Conservation (phyloP, 1,140 invertebrate genomes). For the Tetranychus cinnabarinus region DNA sequence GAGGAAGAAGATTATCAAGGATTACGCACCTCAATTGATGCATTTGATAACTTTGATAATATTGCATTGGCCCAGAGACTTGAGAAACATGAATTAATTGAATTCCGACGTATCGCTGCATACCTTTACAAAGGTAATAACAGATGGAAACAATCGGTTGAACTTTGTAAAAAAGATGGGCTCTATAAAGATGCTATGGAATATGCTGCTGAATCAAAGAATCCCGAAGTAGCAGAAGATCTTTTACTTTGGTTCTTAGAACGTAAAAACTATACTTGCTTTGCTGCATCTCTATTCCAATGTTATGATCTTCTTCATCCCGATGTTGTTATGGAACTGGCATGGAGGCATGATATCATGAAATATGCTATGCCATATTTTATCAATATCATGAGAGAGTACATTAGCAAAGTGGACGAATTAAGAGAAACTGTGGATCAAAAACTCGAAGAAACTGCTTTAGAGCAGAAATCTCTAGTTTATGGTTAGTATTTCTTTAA, state of each 20-base stretch:
- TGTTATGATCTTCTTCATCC: constrained; percentile 96
- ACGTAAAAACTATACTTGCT: constrained; percentile 83
- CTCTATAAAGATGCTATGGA: constrained; percentile 98
- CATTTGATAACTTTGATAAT: constrained; percentile 98
- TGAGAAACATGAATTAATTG: constrained; percentile 95
- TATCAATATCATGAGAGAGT: constrained; percentile 64
- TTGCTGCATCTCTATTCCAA: constrained; percentile 90
- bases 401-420: constrained; percentile 43
- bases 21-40: constrained; percentile 87
- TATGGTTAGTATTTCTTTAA: constrained; percentile 34
- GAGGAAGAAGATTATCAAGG: constrained; percentile 90
- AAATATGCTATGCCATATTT: constrained; percentile 99
- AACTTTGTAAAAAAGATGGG: constrained; percentile 94
- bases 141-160: constrained; percentile 97
- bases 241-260: constrained; percentile 92
- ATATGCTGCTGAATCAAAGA: constrained; percentile 90
- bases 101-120: constrained; percentile 94
- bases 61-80: constrained; percentile 88
- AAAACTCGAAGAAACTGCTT: constrained; percentile 54
- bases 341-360: constrained; percentile 96
- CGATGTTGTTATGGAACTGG: constrained; percentile 89
- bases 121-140: constrained; percentile 99
- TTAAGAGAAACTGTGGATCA: constrained; percentile 67
- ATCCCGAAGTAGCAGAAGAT: constrained; percentile 88
- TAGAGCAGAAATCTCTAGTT: constrained; percentile 58